Evolutionary conservation across 2,888 invertebrate species (phyloP).

Genomic region (Isoperla grammatica): DNA sequence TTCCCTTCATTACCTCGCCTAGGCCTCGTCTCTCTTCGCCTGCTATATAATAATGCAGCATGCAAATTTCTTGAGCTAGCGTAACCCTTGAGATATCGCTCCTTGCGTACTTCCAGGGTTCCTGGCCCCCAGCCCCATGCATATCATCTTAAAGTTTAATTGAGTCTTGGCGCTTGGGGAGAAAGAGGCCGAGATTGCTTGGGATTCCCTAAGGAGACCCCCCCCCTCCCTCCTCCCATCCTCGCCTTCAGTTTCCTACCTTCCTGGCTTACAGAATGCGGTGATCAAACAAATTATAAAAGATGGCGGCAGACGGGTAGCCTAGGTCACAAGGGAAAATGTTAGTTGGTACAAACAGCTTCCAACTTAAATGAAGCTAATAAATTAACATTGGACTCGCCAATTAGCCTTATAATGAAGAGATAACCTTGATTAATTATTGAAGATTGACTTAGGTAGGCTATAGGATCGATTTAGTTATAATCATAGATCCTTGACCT

Average conservation of each 20-base stretch:
- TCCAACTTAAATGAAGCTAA: slow-evolving; percentile 26
- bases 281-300: slow-evolving; percentile 47
- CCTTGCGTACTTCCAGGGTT: slow-evolving; percentile 33
- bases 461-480: no score
- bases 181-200: slow-evolving; percentile 42
- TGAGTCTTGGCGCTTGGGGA: slow-evolving; percentile 56
- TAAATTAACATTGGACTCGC: slow-evolving; percentile 19
- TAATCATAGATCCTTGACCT: no score
- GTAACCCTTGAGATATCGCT: slow-evolving; percentile 29
- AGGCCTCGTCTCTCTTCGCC: slow-evolving; percentile 9
- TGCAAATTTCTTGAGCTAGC: slow-evolving; percentile 31
- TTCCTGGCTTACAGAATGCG: slow-evolving; percentile 32
- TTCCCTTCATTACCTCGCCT: slow-evolving; percentile 31
- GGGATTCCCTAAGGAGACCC: slow-evolving; percentile 44
- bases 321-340: slow-evolving; percentile 22
- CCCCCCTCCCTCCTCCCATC: slow-evolving; percentile 36
- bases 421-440: slow-evolving; percentile 14
- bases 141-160: slow-evolving; percentile 68
- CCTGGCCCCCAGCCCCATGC: slow-evolving; percentile 54
- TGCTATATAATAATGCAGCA: slow-evolving; percentile 31
- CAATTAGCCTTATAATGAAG: slow-evolving; percentile 17
- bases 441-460: background rate
- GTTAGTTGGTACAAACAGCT: slow-evolving; percentile 26
- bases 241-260: slow-evolving; percentile 22
- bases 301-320: slow-evolving; percentile 38